Percentiles rank a stretch among this genome's conserved stretches.
Conservation (phyloP, 2,888 invertebrate genomes). For the Blomia tropicalis region DNA sequence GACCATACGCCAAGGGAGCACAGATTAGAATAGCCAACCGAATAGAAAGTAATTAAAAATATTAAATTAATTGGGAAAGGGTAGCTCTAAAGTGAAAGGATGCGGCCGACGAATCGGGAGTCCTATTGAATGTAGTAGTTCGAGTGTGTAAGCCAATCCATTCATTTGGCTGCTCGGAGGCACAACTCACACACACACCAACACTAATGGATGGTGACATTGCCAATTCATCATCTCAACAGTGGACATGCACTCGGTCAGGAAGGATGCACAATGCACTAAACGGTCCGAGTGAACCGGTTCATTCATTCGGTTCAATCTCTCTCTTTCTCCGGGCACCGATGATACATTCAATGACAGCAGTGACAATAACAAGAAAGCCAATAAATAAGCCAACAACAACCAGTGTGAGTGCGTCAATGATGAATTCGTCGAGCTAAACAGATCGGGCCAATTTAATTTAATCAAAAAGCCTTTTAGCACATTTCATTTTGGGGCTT, state of each 20-base stretch:
- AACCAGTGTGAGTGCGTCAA: not conserved
- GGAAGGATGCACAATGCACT: too few species aligned
- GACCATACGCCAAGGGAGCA: not conserved
- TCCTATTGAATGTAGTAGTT: not conserved
- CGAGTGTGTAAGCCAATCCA: not conserved
- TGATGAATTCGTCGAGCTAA: too few species aligned
- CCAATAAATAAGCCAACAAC: not conserved
- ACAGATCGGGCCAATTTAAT: too few species aligned
- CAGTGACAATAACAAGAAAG: not conserved
- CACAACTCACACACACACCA: too few species aligned
- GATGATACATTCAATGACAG: too few species aligned
- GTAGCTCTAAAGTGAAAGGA: not conserved
- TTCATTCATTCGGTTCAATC: too few species aligned
- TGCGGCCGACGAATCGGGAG: not conserved
- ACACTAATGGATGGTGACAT: too few species aligned
- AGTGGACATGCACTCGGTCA: too few species aligned
- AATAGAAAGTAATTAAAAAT: slow-evolving; percentile 7
- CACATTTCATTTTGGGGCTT: not conserved
- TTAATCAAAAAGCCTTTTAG: not conserved
- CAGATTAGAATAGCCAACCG: not conserved
- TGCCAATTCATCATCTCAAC: slow-evolving; percentile 3
- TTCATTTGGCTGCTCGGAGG: not conserved
- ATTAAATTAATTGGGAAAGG: not conserved
- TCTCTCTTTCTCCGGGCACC: too few species aligned
- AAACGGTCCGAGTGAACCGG: too few species aligned